phyloP scores from a whole-genome alignment of 2,888 invertebrate genomes.

The Dinocampus coccinellae region DNA sequence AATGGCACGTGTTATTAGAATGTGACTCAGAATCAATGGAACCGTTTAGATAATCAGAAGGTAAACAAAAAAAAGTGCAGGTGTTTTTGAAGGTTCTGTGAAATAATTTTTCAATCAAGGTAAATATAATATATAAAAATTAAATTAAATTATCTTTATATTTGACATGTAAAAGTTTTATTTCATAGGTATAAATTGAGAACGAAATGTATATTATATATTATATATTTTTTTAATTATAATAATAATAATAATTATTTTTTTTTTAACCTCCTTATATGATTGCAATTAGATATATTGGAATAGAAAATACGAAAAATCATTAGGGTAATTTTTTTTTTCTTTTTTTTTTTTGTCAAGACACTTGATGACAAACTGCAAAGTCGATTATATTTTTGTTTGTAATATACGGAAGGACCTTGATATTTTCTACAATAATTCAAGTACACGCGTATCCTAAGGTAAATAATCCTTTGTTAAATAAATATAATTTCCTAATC shows the following conservation, averaged over 20 bases:
- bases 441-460: conserved; percentile 20
- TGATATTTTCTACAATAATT: conserved; percentile 14
- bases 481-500: conserved; percentile 22
- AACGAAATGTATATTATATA: too few species aligned
- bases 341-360: not conserved
- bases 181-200: not conserved
- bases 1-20: not conserved
- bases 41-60: not conserved
- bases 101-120: conserved; percentile 26
- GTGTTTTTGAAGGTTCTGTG: conserved; percentile 26
- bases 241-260: not conserved
- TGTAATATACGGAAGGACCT: conserved; percentile 15
- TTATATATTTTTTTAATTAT: too few species aligned
- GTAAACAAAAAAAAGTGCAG: not conserved
- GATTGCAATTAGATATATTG: too few species aligned
- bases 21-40: not conserved
- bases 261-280: too few species aligned
- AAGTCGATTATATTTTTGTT: not conserved
- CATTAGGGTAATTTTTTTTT: not conserved
- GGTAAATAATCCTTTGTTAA: conserved; percentile 15
- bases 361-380: not conserved
- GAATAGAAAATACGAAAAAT: not conserved
- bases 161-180: not conserved
- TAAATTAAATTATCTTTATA: conserved; percentile 11
- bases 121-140: conserved; percentile 22